phyloP scores from a whole-genome alignment of 2,113 vertebrate genomes.

The Saguinus midas region DNA sequence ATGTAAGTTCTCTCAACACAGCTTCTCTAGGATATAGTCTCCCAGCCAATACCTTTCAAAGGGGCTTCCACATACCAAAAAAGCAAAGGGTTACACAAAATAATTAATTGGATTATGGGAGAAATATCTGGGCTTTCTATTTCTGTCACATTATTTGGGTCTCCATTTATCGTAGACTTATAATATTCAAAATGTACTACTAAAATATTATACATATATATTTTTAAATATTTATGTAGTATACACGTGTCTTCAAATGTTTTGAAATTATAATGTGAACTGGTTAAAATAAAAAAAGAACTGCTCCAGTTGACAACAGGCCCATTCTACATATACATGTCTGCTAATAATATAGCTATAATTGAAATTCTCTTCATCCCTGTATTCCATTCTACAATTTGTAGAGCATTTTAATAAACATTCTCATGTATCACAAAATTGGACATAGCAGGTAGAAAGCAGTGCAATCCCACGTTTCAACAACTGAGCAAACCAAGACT shows the following conservation, averaged over 20 bases:
- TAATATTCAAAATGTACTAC: background rate
- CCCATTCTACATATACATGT: background rate
- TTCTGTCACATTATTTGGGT: background rate
- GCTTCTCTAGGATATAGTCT: background rate
- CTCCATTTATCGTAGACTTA: background rate
- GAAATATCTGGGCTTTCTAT: background rate
- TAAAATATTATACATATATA: background rate
- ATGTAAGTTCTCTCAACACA: background rate
- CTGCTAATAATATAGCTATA: background rate
- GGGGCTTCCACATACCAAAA: background rate
- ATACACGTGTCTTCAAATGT: background rate
- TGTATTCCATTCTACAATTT: background rate
- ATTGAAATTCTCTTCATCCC: background rate
- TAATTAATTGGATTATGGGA: background rate
- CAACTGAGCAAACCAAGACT: background rate
- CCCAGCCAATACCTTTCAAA: background rate
- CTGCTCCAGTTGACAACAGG: background rate
- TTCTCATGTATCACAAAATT: background rate
- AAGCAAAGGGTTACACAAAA: background rate
- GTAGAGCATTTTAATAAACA: background rate
- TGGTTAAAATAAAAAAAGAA: background rate
- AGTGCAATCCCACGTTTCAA: background rate
- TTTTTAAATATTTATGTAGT: background rate
- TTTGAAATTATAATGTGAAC: background rate
- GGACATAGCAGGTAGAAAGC: background rate